Percentiles rank a stretch among this genome's conserved stretches.
Evolutionary conservation across 2,797 vertebrate species (phyloP).

Genomic region (Channa striata): DNA sequence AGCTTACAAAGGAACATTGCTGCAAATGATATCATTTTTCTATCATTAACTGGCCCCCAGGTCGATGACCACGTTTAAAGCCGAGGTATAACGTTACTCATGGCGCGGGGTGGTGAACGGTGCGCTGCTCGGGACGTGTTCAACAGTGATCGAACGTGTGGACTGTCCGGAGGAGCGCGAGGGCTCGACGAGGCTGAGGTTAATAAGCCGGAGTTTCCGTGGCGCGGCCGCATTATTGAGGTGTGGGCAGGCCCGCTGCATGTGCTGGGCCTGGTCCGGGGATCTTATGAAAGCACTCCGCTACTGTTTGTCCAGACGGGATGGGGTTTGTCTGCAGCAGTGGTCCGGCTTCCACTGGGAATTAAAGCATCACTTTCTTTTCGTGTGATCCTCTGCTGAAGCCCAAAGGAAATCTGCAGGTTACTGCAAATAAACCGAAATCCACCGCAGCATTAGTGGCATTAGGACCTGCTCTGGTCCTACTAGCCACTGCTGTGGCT

Average conservation of each 20-base stretch:
- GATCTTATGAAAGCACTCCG: slow-evolving; percentile 70
- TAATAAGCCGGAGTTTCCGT: slow-evolving; percentile 61
- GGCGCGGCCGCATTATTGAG: slow-evolving; percentile 57
- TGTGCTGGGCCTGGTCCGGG: slow-evolving; percentile 59
- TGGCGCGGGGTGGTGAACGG: slow-evolving; percentile 76
- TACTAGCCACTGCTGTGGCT: no score
- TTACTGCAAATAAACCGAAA: not conserved
- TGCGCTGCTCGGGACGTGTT: slow-evolving; percentile 47
- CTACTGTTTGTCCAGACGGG: slow-evolving; percentile 70
- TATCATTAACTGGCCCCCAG: slow-evolving; percentile 74
- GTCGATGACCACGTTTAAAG: slow-evolving; percentile 77
- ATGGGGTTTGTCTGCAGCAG: slow-evolving; percentile 61
- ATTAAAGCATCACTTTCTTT: slow-evolving; percentile 41
- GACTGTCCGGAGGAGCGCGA: slow-evolving; percentile 5
- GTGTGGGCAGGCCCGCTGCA: slow-evolving; percentile 33
- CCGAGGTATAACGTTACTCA: slow-evolving; percentile 71
- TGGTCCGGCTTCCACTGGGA: slow-evolving; percentile 15
- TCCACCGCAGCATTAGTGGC: not conserved
- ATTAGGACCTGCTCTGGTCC: no score
- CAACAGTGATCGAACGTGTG: slow-evolving; percentile 71
- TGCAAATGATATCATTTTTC: slow-evolving; percentile 83
- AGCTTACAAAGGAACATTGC: slow-evolving; percentile 74
- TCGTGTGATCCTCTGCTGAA: slow-evolving; percentile 33
- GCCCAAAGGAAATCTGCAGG: not conserved
- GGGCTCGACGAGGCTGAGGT: slow-evolving; percentile 45